Evolutionary conservation across 2,113 vertebrate species (phyloP), one percentile per base, ranked within the genome.

Genomic region (Nematolebias whitei): DNA sequence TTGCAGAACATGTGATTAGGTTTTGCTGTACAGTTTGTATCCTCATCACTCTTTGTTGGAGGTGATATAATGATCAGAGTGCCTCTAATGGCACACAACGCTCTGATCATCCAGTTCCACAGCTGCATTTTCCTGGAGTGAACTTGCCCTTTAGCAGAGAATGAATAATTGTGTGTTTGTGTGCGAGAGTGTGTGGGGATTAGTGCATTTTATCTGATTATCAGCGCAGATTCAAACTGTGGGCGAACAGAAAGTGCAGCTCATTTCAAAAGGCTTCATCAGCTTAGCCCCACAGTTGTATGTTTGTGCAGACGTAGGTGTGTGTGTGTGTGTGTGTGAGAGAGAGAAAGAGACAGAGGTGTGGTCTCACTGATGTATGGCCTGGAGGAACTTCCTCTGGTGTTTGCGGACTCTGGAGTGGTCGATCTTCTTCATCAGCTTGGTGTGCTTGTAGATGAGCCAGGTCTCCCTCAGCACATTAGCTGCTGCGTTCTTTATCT

Each of bases 401-500:
- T 99, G 98, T 63, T 97, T 99, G 87, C 98, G 92, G 77, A 99
- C 97, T 76, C 96, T 95, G 70, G 96, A 96, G 0, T 99, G 98
- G 91, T 99, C 96, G 0, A 98, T 97, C 92, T 97, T 99, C 92
- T 98, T 99, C 65, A 94, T 91, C 87, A 99, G 89, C 84, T 98
- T 99, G 49, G 98, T 99, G 93, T 98, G 96, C 87, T 98, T 99
- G 74, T 99, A 99, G 92, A 99, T 99, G 9, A 99, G 94, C 98
- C 98, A 99, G 0, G 98, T 99, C 80, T 99, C 97, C 73, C 98
- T 91, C 10, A 99, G 92, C 78, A 99, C 98, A 0, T 99, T 99
- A 63, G 98, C 98, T 0, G 98, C 98, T 0, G 98, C 96, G 0
- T 99, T 99, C 91, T 99, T 99, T 91, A 99, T 98, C 97, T 99